Evolutionary conservation across 2,113 vertebrate species (phyloP), one percentile per base, ranked within the genome.

Genomic region (Neolamprologus variostigma): DNA sequence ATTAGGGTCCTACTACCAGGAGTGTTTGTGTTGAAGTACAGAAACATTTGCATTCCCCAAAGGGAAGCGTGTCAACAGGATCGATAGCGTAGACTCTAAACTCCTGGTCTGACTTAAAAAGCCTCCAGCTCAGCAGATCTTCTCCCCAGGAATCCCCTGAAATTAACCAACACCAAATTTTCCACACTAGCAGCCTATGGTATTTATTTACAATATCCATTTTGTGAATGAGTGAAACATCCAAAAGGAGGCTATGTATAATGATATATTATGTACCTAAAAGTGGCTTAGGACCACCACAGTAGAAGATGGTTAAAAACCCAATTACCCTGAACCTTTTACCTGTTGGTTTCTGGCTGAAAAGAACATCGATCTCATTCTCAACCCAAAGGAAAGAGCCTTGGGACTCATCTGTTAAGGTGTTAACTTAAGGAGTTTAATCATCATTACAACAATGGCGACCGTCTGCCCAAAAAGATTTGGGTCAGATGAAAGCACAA

Each of bases 31-130:
- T 92, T 93, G 90, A 95, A 85, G 87, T 93, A 94, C 86, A 90
- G 89, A 93, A 94, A 89, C 88, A 96, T 94, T 95, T 95, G 93
- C 94, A 96, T 95, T 93, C 87, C 93, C 95, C 94, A 90, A 92
- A 93, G 93, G 94, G 89, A 81, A 88, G 85, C 79, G 17, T 92
- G 94, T 95, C 94, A 96, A 93, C 91, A 95, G 93, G 94, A 96
- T 95, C 95, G 89, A 96, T 96, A 95, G 95, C 82, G 90, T 92
- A 86, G 88, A 83, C 85, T 91, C 63, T 61, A 86, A 92, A 89
- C 68, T 93, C 86, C 88, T 80, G 83, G 78, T 94, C 90, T 55
- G 79, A 83, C 85, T 91, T 89, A 71, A 91, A 93, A 91, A 93
- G 59, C 66, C 82, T 85, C 91, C 6, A 90, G 85, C 88, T 94